Base-by-base conservation (phyloP, 2,888 invertebrate species). In the Dicyrtomina minuta region DNA sequence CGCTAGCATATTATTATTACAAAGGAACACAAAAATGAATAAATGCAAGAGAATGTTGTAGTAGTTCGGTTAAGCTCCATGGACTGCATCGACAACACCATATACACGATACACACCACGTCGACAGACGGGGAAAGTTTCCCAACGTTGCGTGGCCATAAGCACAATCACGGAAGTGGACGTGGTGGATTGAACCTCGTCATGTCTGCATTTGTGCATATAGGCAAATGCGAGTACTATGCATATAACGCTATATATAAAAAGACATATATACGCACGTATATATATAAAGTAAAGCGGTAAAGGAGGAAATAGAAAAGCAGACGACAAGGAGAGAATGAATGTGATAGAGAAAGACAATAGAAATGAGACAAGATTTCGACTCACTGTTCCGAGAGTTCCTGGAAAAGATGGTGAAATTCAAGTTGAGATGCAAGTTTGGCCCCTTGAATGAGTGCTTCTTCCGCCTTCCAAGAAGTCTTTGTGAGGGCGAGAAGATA, bases 361-460 rank as follows among this genome's bases (percentile, higher is more conserved):
- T 17, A 13, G 17, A 17, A 15, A 46, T 3, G 12, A 46, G 17
- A 46, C 15, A 17, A 46, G 46, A 46, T 22, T 49, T 51, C 26
- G 27, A 67, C 65, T 68, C 71, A 76, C 76, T 72, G 64, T 65
- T 73, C 65, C 17, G 74, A 74, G 33, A 76, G 72, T 64, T 74
- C 69, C 15, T 71, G 66, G 56, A 76, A 74, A 13, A 76, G 74
- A 59, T 76, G 68, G 17, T 73, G 72, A 58, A 74, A 70, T 39
- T 74, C 73, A n/a, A 76, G 67, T 66, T 76, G 71, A 56, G 70
- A 73, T n/a, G 74, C 72, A 26, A 75, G 61, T 66, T 74, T 73
- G 61, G 72, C 72, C 26, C 72, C 74, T 53, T 76, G 72, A n/a
- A 68, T 61, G 49, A 73, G 61, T 20, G 74, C 73, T 43, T 72